These are phyloP conservation scores for Podilymbus podiceps DNA, from an alignment of 2,113 vertebrate genomes.

Conservation along the genomic window DNA sequence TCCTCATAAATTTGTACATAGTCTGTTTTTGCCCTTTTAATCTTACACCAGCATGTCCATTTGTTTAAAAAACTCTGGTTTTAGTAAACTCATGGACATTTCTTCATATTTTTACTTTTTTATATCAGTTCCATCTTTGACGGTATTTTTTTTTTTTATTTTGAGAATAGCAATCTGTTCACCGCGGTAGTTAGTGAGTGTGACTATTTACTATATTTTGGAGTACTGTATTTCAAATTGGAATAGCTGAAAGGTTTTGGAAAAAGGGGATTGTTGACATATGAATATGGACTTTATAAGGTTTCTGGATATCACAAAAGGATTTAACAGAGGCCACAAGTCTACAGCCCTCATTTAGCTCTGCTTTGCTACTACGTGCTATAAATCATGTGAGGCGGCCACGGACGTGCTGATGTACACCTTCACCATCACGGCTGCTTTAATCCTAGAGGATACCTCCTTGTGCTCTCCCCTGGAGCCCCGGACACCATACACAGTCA, in stretches of 20 bases:
- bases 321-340: background rate
- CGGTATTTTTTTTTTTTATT: background rate
- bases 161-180: background rate
- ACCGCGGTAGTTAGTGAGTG: background rate
- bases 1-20: background rate
- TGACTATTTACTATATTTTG: background rate
- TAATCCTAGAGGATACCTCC: background rate
- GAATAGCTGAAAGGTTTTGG: background rate
- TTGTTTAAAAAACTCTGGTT: background rate
- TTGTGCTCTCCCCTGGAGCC: background rate
- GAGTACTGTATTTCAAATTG: background rate
- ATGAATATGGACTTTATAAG: background rate
- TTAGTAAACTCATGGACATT: background rate
- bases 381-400: background rate
- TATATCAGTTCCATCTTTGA: background rate
- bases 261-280: background rate
- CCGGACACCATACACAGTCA: too few relatives aligned
- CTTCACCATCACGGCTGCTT: background rate
- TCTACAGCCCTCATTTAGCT: background rate
- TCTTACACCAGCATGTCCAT: background rate
- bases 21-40: background rate
- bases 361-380: background rate
- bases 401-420: rapidly evolving
- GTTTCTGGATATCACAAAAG: background rate
- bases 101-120: background rate